Conservation (phyloP, 2,888 invertebrate species). For the Cryptus viduatorius region DNA sequence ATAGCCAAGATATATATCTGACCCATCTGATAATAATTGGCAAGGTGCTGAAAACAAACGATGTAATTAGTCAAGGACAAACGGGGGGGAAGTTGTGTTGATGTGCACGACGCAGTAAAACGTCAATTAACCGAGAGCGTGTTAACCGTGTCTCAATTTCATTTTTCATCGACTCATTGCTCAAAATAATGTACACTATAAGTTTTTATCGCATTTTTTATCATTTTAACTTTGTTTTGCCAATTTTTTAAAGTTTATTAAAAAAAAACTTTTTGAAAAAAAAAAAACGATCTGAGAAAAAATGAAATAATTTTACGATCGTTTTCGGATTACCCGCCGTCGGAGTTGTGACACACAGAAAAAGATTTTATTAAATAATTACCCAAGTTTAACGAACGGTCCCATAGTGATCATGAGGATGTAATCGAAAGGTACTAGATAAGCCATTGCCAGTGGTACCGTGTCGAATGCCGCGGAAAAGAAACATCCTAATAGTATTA, state of each 20-base stretch:
- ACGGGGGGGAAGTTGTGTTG: background rate
- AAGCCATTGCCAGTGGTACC: slow-evolving; percentile 92
- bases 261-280: too few relatives aligned
- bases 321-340: too few relatives aligned
- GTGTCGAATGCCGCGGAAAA: slow-evolving; percentile 94
- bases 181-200: too few relatives aligned
- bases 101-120: too few relatives aligned
- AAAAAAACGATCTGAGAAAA: too few relatives aligned
- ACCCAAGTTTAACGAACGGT: slow-evolving; percentile 93
- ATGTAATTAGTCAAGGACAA: background rate
- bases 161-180: too few relatives aligned
- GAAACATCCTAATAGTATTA: slow-evolving; percentile 89
- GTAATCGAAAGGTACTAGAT: slow-evolving; percentile 94
- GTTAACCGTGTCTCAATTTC: too few relatives aligned
- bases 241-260: too few relatives aligned
- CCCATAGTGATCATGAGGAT: slow-evolving; percentile 95
- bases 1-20: slow-evolving; percentile 93
- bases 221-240: too few relatives aligned
- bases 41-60: slow-evolving; percentile 87
- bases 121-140: too few relatives aligned
- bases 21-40: slow-evolving; percentile 91
- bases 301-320: too few relatives aligned
- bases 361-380: slow-evolving; percentile 68
- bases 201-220: too few relatives aligned
- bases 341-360: background rate